Evolutionary conservation across 2,113 vertebrate species (phyloP).

Genomic region (Terrapene triunguis): DNA sequence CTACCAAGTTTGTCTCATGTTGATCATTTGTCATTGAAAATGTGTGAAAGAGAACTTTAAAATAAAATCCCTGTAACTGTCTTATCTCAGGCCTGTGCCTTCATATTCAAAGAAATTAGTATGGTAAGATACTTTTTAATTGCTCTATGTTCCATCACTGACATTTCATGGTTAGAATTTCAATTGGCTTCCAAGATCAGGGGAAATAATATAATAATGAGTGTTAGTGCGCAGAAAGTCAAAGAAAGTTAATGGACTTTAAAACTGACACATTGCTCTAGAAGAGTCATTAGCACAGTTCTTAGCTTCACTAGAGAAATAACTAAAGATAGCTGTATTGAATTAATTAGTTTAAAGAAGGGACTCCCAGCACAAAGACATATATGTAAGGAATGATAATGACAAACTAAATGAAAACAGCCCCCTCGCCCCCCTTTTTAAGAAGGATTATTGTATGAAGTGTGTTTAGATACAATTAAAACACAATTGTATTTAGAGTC

Average conservation of each 20-base stretch:
- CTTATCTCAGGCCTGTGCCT: slow-evolving; percentile 12
- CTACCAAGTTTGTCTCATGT: neutral
- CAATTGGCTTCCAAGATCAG: slow-evolving; percentile 66
- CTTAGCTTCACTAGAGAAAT: slow-evolving; percentile 30
- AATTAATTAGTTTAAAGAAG: slow-evolving; percentile 65
- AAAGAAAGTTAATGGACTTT: slow-evolving; percentile 69
- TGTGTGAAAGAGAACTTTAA: slow-evolving; percentile 34
- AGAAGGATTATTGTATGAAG: neutral
- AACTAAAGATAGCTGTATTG: slow-evolving; percentile 36
- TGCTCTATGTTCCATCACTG: slow-evolving; percentile 11
- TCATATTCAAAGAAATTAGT: neutral
- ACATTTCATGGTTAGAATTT: slow-evolving; percentile 63
- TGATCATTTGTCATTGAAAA: slow-evolving; percentile 47
- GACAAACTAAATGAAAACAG: slow-evolving; percentile 42
- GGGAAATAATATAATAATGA: slow-evolving; percentile 66
- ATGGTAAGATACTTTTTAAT: slow-evolving; percentile 43
- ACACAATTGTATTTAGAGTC: neutral
- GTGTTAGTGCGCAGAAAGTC: slow-evolving; percentile 58
- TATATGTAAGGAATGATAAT: neutral
- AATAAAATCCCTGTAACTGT: neutral
- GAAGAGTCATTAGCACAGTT: slow-evolving; percentile 63
- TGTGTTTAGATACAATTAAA: neutral
- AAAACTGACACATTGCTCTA: slow-evolving; percentile 57
- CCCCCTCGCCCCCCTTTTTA: neutral
- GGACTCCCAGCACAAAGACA: neutral